A percentile compares a stretch with the other conserved stretches of the same genome.
Conservation (phyloP, 2,113 vertebrate genomes). For the Coptodon rendalli region DNA sequence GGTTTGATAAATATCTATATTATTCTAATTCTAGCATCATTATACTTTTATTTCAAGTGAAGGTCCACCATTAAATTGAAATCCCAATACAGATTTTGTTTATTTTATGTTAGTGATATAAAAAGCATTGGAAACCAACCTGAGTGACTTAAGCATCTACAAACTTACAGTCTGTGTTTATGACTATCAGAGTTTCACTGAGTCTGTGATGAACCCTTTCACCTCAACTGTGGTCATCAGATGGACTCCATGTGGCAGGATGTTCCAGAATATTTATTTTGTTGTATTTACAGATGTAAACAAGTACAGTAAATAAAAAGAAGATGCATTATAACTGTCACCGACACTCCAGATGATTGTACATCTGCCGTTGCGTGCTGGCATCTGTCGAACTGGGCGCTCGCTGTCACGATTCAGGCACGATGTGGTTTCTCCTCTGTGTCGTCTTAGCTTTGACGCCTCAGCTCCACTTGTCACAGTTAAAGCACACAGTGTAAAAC, state of each 20-base stretch:
- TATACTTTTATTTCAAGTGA: not conserved
- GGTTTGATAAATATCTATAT: not conserved
- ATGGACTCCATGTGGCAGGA: constrained; percentile 10
- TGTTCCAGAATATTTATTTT: not conserved
- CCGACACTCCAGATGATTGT: not conserved
- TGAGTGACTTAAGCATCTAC: not conserved
- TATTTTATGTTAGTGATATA: not conserved
- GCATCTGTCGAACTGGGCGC: not conserved
- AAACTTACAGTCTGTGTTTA: not conserved
- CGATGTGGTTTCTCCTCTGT: not conserved
- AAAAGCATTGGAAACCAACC: not conserved
- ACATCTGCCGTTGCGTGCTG: not conserved
- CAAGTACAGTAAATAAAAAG: not conserved
- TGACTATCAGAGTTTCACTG: not conserved
- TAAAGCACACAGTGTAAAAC: constrained; percentile 18
- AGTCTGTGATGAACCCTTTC: not conserved
- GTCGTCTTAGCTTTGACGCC: constrained; percentile 2
- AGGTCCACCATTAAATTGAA: not conserved
- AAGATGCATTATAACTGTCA: not conserved
- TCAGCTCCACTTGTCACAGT: constrained; percentile 29
- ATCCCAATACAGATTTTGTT: not conserved
- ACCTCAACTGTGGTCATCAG: not conserved
- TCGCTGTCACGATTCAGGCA: constrained; percentile 10
- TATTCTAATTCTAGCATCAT: not conserved
- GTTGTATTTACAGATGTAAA: not conserved